These are phyloP conservation scores for Acrobasis suavella DNA, from an alignment of 2,888 invertebrate species.

Conservation along the genomic window DNA sequence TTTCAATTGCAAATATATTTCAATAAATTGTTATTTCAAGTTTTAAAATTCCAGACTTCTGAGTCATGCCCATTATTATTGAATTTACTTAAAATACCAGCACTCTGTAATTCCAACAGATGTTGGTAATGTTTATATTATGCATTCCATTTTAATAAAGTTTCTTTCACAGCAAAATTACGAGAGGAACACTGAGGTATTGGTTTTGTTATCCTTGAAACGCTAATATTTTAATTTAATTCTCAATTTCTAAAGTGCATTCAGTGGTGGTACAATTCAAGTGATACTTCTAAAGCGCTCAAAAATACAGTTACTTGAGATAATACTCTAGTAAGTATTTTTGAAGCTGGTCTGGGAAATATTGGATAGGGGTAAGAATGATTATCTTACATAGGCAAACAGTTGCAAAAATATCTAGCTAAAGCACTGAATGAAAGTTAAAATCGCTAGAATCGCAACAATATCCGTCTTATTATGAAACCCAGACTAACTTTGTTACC, in stretches of 20 bases:
- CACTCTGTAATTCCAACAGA: background rate
- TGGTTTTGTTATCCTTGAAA: background rate
- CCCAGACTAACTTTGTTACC: too few relatives aligned
- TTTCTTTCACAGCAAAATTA: background rate
- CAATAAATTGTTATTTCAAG: too few relatives aligned
- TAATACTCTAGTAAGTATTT: background rate
- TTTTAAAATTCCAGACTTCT: background rate
- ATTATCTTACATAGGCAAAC: too few relatives aligned
- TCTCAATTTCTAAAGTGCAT: background rate
- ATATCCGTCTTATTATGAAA: too few relatives aligned
- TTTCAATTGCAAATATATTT: too few relatives aligned
- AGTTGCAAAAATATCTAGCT: too few relatives aligned
- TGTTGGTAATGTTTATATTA: constrained; percentile 3
- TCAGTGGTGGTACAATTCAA: background rate
- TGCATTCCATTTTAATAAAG: constrained; percentile 8
- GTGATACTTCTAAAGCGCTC: background rate
- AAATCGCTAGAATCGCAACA: too few relatives aligned
- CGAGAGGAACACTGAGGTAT: background rate
- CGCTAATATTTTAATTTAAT: background rate
- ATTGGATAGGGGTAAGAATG: too few relatives aligned
- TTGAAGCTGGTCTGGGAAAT: background rate
- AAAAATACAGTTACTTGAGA: too few relatives aligned
- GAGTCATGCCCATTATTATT: background rate
- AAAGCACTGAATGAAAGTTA: too few relatives aligned
- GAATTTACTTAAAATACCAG: constrained; percentile 1